phyloP scores from a whole-genome alignment of 2,797 vertebrate species.

The Gadopsis marmoratus region DNA sequence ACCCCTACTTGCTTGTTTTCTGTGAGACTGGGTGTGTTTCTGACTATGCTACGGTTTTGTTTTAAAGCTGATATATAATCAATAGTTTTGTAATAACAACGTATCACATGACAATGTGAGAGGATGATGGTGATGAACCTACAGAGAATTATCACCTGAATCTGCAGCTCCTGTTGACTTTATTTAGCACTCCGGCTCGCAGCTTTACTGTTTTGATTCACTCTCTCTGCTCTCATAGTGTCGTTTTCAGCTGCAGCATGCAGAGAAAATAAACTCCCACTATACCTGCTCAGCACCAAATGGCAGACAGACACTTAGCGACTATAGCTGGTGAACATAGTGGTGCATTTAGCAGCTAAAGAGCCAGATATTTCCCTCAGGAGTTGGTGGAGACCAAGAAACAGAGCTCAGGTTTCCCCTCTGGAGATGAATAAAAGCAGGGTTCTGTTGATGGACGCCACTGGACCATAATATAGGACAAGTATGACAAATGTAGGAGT shows the following conservation, averaged over 20 bases:
- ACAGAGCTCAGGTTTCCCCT: not conserved
- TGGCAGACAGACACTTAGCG: not conserved
- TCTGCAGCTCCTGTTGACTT: not conserved
- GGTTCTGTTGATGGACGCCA: not conserved
- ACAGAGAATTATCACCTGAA: not conserved
- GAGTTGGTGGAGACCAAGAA: not conserved
- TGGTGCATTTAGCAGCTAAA: not conserved
- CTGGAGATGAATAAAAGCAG: not conserved
- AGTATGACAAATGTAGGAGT: not conserved
- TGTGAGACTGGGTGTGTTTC: not conserved
- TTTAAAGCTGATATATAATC: not conserved
- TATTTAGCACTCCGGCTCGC: not conserved
- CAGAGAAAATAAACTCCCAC: no score
- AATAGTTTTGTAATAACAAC: not conserved
- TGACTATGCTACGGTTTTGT: not conserved
- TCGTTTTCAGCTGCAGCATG: not conserved
- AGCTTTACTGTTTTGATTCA: not conserved
- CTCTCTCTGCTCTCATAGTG: not conserved
- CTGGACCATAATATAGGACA: not conserved
- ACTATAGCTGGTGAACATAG: not conserved
- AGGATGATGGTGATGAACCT: not conserved
- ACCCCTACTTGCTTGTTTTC: not conserved
- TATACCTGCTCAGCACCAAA: not conserved
- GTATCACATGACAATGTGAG: not conserved
- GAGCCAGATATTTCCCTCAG: not conserved